These are phyloP conservation scores for Ecliptopera silaceata DNA, from an alignment of 2,888 invertebrate genomes.

Conservation along the genomic window DNA sequence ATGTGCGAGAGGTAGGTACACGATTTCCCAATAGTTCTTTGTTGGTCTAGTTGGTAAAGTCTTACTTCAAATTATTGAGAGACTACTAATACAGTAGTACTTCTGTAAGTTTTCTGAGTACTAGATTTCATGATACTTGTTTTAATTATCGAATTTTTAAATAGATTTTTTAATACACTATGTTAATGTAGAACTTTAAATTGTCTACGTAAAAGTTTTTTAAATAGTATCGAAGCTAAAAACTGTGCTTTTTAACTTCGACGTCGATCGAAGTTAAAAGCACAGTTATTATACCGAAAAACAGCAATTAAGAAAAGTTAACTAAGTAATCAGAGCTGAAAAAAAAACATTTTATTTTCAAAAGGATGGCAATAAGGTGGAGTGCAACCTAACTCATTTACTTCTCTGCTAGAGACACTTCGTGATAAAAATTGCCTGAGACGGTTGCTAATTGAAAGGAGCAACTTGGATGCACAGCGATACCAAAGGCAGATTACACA, in stretches of 20 bases:
- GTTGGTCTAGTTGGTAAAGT: background rate
- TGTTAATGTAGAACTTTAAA: no score
- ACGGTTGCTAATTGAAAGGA: constrained; percentile 60
- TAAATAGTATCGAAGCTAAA: no score
- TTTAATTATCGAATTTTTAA: no score
- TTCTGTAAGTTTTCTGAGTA: no score
- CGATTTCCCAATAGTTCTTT: background rate
- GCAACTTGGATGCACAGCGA: constrained; percentile 38
- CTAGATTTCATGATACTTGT: no score
- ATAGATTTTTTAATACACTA: no score
- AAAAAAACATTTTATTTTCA: background rate
- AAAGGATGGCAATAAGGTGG: constrained; percentile 25
- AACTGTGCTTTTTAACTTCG: no score
- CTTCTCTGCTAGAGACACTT: constrained; percentile 36
- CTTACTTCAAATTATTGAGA: background rate
- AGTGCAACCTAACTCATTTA: constrained; percentile 39
- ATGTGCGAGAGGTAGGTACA: background rate
- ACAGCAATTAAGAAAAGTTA: no score
- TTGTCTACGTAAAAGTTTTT: no score
- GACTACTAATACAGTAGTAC: no score
- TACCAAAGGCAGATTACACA: constrained; percentile 1
- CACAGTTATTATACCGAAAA: no score
- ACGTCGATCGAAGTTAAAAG: no score
- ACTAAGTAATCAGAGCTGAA: background rate
- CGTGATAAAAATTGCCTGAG: constrained; percentile 52